phyloP scores from a whole-genome alignment of 2,113 vertebrate species.

The Corythornis cristatus region DNA sequence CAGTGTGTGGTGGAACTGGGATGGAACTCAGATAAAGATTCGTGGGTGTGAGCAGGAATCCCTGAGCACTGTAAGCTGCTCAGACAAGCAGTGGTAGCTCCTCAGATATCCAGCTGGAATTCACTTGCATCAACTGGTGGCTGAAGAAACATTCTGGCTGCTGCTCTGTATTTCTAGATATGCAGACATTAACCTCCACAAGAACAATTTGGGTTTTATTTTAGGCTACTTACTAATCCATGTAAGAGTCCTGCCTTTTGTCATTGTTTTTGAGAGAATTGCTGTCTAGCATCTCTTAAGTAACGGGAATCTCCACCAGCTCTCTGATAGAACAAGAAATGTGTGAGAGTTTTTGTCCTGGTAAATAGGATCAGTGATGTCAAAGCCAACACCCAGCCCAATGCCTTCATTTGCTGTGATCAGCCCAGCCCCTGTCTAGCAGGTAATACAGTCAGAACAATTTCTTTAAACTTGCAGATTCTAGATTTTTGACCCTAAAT shows the following conservation, averaged over 20 bases:
- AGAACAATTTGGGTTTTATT: not conserved
- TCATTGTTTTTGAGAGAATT: not conserved
- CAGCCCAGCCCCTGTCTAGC: not conserved
- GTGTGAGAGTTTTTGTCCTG: not conserved
- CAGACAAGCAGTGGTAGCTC: not conserved
- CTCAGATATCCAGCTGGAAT: not conserved
- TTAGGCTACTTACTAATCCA: not conserved
- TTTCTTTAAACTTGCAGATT: not conserved
- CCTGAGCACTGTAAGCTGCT: not conserved
- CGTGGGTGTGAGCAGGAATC: not conserved
- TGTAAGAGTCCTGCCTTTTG: not conserved
- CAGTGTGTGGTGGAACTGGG: not conserved
- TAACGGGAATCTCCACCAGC: not conserved
- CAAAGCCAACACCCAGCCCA: not conserved
- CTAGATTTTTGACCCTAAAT: not conserved
- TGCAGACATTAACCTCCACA: not conserved
- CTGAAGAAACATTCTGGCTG: not conserved
- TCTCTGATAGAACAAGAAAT: not conserved
- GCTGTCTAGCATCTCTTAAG: not conserved
- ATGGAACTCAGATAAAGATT: not conserved
- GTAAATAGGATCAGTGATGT: not conserved
- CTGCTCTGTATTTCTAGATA: not conserved
- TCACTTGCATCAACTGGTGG: not conserved
- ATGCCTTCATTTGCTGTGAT: not conserved
- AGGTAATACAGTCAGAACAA: not conserved